Base-by-base conservation (phyloP, 2,797 vertebrate genomes). In the Botia almorhae region DNA sequence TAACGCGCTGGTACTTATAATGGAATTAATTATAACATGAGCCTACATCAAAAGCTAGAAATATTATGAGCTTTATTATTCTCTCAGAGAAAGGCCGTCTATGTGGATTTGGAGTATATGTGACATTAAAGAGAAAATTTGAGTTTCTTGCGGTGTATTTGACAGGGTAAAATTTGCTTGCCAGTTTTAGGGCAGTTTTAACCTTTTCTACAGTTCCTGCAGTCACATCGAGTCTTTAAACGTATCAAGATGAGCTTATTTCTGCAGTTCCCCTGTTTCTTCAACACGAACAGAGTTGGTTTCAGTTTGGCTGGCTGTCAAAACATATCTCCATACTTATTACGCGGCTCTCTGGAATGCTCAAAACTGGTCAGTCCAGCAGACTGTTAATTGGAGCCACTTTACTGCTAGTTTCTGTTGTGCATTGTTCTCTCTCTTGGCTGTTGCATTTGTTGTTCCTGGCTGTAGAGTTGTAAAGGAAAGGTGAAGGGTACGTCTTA, bases 401-500 rank as follows among this genome's bases (percentile, higher is more conserved):
- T 39, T 39, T 39, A 39, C 6, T 39, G 36, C 36, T 39, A 39
- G 36, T 39, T 39, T 39, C 36, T 39, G 6, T 16, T 50, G 48
- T 14, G 5, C 36, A 39, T 50, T 50, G 13, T 50, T 50, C 14
- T 48, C 46, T 48, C 2, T 76, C 16, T 82, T 61, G 4, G 17
- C 8, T 53, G 10, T 33, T 79, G 23, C 67, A 71, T 72, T 36
- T 55, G 13, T 3, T 13, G 21, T 21, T 16, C 3, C 51, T 39
- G 16, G 7, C 19, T 29, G 17, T 36, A 69, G 5, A 78, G 51
- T 11, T 61, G 33, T 4, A 78, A 61, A 78, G 51, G 4, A 60
- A 60, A 21, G 3, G 19, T 68, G 63, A 74, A 81, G 61, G 64
- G 33, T 64, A 73, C 74, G 67, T 74, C 63, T 81, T 23, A 60